Evolutionary conservation across 1,140 invertebrate genomes (phyloP).

Genomic region (Micrasema minimum): DNA sequence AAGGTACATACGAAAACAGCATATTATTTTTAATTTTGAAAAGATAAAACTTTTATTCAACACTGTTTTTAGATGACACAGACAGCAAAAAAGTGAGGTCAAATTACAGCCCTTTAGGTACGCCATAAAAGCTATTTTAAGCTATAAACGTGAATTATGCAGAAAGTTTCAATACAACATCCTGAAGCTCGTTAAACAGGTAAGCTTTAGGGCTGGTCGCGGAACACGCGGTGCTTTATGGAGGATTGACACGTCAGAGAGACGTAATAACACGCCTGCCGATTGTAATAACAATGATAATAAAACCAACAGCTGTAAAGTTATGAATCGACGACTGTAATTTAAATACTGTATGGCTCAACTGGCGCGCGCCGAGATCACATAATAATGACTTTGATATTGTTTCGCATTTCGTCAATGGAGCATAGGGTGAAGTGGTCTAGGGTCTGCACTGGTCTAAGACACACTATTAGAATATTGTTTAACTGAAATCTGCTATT

Average conservation of each 20-base stretch:
- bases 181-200: background rate
- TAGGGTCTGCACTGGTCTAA: slow-evolving; percentile 17
- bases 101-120: no score
- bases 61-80: no score
- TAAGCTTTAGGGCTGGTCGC: slow-evolving; percentile 1
- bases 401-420: slow-evolving; percentile 34
- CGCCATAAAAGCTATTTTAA: no score
- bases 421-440: slow-evolving; percentile 20
- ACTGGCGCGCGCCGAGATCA: slow-evolving; percentile 34
- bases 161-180: no score
- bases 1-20: no score
- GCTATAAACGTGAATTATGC: no score
- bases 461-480: slow-evolving; percentile 2
- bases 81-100: no score
- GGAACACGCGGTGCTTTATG: no score
- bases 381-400: slow-evolving; percentile 42
- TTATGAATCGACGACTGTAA: slow-evolving; percentile 34
- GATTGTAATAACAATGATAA: slow-evolving; percentile 20
- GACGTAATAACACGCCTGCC: slow-evolving; percentile 21
- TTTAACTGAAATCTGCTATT: background rate
- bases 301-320: slow-evolving; percentile 28
- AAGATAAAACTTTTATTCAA: no score
- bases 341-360: slow-evolving; percentile 21
- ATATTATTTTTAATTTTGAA: no score
- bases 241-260: slow-evolving; percentile 10